A percentile compares a stretch with the other conserved stretches of the same genome.
Conservation (phyloP, 2,797 vertebrate genomes). For the Lycodopsis pacificus region DNA sequence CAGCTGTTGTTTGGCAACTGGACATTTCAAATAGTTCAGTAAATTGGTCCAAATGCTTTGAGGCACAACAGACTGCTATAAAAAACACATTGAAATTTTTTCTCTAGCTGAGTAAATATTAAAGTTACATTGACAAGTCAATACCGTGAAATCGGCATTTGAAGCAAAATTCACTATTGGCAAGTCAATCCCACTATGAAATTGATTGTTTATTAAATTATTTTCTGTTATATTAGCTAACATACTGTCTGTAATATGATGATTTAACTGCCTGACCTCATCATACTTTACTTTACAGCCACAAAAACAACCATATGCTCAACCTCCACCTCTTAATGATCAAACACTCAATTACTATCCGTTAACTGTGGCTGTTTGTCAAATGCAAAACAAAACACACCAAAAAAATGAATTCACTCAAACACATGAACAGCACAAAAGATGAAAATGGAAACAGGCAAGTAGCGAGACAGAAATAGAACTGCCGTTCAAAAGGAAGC, state of each 20-base stretch:
- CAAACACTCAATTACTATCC: slow-evolving; percentile 52
- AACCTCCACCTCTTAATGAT: slow-evolving; percentile 46
- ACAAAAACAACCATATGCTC: slow-evolving; percentile 32
- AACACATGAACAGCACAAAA: slow-evolving; percentile 23
- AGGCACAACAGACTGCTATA: neutral
- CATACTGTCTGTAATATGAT: neutral
- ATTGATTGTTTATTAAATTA: neutral
- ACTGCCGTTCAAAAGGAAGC: slow-evolving; percentile 54
- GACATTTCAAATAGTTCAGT: neutral
- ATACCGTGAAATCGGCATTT: neutral
- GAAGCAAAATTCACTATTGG: neutral
- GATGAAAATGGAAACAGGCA: slow-evolving; percentile 66
- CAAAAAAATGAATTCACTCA: neutral
- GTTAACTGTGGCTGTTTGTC: slow-evolving; percentile 38
- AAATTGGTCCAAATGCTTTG: neutral
- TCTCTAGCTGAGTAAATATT: neutral
- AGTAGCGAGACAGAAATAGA: slow-evolving; percentile 57
- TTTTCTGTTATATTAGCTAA: neutral
- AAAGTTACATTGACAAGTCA: neutral
- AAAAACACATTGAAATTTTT: neutral
- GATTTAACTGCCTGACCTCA: slow-evolving; percentile 15
- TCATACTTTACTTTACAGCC: slow-evolving; percentile 20
- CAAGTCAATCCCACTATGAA: neutral
- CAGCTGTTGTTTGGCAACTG: slow-evolving; percentile 5
- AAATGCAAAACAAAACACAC: slow-evolving; percentile 49